A percentile compares a stretch with the other conserved stretches of the same genome.
phyloP scores from a whole-genome alignment of 2,797 vertebrate species.

The Clarias pachynema region DNA sequence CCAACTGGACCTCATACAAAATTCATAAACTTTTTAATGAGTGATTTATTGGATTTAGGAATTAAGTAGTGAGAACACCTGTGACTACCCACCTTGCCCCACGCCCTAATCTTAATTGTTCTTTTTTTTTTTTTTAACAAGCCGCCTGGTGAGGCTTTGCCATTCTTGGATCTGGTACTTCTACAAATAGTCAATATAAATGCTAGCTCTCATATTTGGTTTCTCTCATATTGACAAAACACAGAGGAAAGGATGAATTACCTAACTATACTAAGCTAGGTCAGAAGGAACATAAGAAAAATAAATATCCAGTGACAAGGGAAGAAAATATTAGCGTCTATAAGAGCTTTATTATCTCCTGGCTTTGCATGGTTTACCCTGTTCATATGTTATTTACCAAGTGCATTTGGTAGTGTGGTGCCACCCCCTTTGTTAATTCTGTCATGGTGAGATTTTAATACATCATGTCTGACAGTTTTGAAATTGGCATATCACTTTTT shows the following conservation, averaged over 20 bases:
- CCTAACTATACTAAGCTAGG: conserved; percentile 61
- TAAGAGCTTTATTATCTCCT: conserved; percentile 58
- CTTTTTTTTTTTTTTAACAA: background rate
- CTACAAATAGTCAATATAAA: conserved; percentile 30
- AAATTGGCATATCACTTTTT: conserved; percentile 42
- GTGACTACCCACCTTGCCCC: background rate
- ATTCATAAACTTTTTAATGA: conserved; percentile 24
- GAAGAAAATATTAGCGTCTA: conserved; percentile 66
- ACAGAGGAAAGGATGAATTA: conserved; percentile 63
- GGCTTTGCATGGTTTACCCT: conserved; percentile 59
- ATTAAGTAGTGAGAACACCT: conserved; percentile 20
- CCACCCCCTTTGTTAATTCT: conserved; percentile 51
- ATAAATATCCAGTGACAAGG: conserved; percentile 65
- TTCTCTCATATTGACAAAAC: conserved; percentile 8
- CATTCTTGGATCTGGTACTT: conserved; percentile 18
- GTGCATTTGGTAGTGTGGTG: conserved; percentile 24
- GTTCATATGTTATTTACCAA: conserved; percentile 60
- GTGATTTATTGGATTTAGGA: conserved; percentile 24
- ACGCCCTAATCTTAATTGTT: conserved; percentile 14
- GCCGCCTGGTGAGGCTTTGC: background rate
- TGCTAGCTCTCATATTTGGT: background rate
- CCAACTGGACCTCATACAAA: conserved; percentile 19
- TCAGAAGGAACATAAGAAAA: conserved; percentile 57
- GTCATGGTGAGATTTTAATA: conserved; percentile 55
- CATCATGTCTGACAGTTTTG: conserved; percentile 55